phyloP scores from a whole-genome alignment of 1,140 invertebrate species.

The Megalonaias nervosa region DNA sequence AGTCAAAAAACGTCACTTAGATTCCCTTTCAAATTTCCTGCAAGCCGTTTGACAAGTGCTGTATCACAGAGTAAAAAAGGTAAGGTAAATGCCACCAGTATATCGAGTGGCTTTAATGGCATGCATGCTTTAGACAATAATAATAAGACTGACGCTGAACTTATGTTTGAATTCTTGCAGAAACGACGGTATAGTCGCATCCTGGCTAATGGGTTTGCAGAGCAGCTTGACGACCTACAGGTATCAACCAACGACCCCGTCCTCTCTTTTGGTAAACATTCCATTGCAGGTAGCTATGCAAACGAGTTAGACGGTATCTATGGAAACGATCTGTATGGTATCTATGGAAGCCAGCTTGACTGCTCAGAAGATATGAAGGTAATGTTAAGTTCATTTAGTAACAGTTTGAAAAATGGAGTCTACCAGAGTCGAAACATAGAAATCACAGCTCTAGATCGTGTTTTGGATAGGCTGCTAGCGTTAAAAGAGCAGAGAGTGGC shows the following conservation, averaged over 20 bases:
- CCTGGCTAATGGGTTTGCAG: slow-evolving; percentile 35
- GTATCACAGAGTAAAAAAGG: slow-evolving; percentile 34
- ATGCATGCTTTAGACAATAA: slow-evolving; percentile 30
- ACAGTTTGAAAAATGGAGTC: too few relatives aligned
- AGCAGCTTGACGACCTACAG: slow-evolving; percentile 31
- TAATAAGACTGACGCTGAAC: slow-evolving; percentile 38
- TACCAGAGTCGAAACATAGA: too few relatives aligned
- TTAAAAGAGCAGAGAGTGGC: slow-evolving; percentile 38
- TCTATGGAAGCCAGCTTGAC: too few relatives aligned
- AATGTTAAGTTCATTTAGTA: too few relatives aligned
- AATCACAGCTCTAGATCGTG: slow-evolving; percentile 25
- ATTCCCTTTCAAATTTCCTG: slow-evolving; percentile 20
- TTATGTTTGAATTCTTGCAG: slow-evolving; percentile 43
- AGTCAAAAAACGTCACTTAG: slow-evolving; percentile 35
- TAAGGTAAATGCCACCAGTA: slow-evolving; percentile 18
- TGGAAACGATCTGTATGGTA: too few relatives aligned
- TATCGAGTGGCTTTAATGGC: slow-evolving; percentile 8
- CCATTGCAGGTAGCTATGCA: slow-evolving; percentile 4
- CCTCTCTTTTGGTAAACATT: slow-evolving; percentile 22
- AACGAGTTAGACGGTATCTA: not conserved
- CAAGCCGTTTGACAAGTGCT: not conserved
- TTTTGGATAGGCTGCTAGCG: slow-evolving; percentile 34
- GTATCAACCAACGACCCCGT: slow-evolving; percentile 30
- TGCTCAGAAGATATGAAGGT: too few relatives aligned
- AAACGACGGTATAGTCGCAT: slow-evolving; percentile 44